Evolutionary conservation across 2,113 vertebrate genomes (phyloP).

Genomic region (Python bivittatus): DNA sequence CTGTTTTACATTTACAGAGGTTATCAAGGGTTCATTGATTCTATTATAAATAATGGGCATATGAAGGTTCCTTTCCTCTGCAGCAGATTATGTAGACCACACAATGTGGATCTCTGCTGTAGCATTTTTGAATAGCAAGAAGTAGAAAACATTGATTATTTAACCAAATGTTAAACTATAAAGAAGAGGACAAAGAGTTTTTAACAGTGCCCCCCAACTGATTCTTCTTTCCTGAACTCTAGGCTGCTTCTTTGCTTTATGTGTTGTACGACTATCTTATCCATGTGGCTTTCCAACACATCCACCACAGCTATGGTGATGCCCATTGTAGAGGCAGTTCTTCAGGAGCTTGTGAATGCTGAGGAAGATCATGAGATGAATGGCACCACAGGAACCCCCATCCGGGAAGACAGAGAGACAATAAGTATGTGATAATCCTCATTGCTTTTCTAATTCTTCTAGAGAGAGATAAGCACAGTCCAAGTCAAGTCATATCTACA

Average conservation of each 20-base stretch:
- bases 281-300: slow-evolving; percentile 99
- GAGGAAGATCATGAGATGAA: slow-evolving; percentile 77
- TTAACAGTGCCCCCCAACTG: neutral
- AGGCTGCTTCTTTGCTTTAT: slow-evolving; percentile 98
- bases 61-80: neutral
- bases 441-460: neutral
- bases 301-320: slow-evolving; percentile 99
- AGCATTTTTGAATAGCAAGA: neutral
- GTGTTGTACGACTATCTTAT: slow-evolving; percentile 93
- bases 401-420: slow-evolving; percentile 65
- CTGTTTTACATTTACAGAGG: neutral
- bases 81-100: neutral
- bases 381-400: slow-evolving; percentile 60
- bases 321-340: slow-evolving; percentile 96
- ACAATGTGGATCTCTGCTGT: neutral
- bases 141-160: neutral
- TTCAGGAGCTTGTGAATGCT: slow-evolving; percentile 90
- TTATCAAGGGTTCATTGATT: neutral
- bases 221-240: neutral
- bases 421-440: slow-evolving; percentile 62
- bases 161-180: neutral
- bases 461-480: neutral
- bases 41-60: neutral
- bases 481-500: neutral
- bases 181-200: neutral